These are phyloP conservation scores for Luperina nickerlii DNA, from an alignment of 2,888 invertebrate genomes.

Conservation along the genomic window DNA sequence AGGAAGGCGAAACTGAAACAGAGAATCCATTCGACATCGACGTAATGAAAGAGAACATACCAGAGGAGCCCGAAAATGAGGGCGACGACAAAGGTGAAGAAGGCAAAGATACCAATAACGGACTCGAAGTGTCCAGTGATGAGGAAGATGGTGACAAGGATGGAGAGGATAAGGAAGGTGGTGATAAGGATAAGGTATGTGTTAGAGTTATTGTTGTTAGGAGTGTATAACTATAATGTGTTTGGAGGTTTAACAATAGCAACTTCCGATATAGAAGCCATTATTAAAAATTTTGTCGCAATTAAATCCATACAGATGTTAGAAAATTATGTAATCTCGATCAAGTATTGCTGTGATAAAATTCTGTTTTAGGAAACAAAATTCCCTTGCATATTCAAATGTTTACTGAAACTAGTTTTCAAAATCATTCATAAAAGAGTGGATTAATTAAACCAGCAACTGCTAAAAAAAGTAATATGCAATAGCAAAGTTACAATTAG, in stretches of 20 bases:
- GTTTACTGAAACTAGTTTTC: no score
- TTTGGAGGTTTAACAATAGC: no score
- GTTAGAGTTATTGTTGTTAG: neutral
- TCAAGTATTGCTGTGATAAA: neutral
- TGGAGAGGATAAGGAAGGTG: constrained; percentile 66
- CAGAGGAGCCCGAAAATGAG: constrained; percentile 80
- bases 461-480: neutral
- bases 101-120: constrained; percentile 81
- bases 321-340: neutral
- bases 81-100: constrained; percentile 77
- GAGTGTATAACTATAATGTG: no score
- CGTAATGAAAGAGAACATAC: constrained; percentile 92
- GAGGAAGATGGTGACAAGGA: constrained; percentile 82
- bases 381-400: neutral
- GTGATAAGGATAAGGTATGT: constrained; percentile 69
- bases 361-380: neutral
- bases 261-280: no score
- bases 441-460: neutral
- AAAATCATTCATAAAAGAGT: neutral
- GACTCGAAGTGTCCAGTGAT: constrained; percentile 87
- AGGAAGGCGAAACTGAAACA: constrained; percentile 91
- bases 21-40: constrained; percentile 97
- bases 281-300: no score
- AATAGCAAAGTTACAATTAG: neutral
- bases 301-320: neutral